Base-by-base conservation (phyloP, 2,113 vertebrate species). In the Gobius niger region DNA sequence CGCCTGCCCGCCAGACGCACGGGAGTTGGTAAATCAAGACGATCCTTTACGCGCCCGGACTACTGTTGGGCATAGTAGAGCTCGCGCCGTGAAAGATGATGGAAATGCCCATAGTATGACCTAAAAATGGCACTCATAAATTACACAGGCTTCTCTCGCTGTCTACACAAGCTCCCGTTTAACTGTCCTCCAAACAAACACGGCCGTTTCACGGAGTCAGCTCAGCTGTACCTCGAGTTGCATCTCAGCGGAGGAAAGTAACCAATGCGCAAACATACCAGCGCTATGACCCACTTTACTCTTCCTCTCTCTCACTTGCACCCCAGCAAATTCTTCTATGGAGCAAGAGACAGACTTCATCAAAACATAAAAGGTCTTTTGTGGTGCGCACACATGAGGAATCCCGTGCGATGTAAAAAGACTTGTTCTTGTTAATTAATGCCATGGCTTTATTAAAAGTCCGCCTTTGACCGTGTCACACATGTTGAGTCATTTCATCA, bases 251-350 rank as follows among this genome's bases (percentile, higher is more conserved):
- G 40, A 18, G 15, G 19, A 47, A 61, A 18, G 62, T 62, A 67
- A 66, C 62, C 9, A 72, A 41, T 80, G 70, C 77, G 64, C 74
- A 76, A 40, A 15, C 46, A 73, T 69, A 13, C 67, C 77, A 77
- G 57, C 10, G 14, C 66, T 56, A 5, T 83, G 87, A 86, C 76
- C 83, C 83, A 85, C 69, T 85, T 85, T 67, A 49, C 49, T 46
- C 59, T 53, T 44, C 16, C 60, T 60, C 60, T 63, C 60, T 11
- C 60, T 18, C 44, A 46, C 44, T 63, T 16, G n/a, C 12, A 12
- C 19, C 13, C 52, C 7, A 42, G 57, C 57, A 14, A n/a, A 10
- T 42, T 54, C 34, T 57, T 65, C 54, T 47, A 54, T 13, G 9
- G 65, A 69, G 47, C 54, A n/a, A 34, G 34, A 51, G 18, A 10